phyloP scores from a whole-genome alignment of 2,113 vertebrate species.

The Pontoporia blainvillei region DNA sequence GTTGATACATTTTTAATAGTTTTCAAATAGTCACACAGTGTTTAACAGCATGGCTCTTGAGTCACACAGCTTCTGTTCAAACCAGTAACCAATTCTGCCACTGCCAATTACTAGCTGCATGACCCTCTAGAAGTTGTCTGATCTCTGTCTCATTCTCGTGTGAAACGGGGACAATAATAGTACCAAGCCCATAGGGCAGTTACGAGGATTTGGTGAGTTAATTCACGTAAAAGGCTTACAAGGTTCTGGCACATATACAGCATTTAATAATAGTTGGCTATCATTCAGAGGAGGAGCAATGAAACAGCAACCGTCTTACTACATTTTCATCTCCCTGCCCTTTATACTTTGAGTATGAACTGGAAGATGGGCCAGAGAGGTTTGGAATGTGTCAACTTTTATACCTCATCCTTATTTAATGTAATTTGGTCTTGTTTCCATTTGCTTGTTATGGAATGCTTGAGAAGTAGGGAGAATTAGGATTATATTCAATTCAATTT shows the following conservation, averaged over 20 bases:
- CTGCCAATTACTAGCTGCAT: neutral
- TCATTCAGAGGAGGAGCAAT: neutral
- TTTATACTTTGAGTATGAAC: neutral
- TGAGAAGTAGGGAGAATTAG: neutral
- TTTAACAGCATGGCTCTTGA: neutral
- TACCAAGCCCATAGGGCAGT: neutral
- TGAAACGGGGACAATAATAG: neutral
- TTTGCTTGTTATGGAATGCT: constrained; percentile 11
- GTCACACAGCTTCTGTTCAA: neutral
- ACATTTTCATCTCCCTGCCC: neutral
- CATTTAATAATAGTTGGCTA: neutral
- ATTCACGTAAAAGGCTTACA: neutral
- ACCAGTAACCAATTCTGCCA: neutral
- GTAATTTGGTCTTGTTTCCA: constrained; percentile 14
- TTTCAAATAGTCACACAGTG: neutral
- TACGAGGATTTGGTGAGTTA: neutral
- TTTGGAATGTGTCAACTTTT: neutral
- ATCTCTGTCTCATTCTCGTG: neutral
- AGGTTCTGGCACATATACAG: neutral
- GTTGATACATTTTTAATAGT: neutral
- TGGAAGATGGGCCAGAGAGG: neutral
- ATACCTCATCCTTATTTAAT: neutral
- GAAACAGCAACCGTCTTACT: neutral
- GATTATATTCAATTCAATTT: neutral
- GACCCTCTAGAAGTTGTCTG: neutral